Base-by-base conservation (phyloP, 2,113 vertebrate genomes). In the Elaphurus davidianus region DNA sequence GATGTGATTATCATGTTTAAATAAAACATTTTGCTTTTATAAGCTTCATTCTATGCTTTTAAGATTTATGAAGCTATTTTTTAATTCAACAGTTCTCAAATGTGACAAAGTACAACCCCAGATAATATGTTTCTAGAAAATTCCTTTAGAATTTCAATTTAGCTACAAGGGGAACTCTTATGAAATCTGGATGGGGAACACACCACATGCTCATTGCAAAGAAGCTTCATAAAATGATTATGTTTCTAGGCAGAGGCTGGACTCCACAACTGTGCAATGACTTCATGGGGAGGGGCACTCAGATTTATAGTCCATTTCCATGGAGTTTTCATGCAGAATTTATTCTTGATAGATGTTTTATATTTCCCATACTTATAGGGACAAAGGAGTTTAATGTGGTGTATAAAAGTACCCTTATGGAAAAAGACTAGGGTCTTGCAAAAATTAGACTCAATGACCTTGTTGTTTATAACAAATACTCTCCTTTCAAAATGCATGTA, bases 61-160 rank as follows among this genome's bases (percentile, higher is more conserved):
- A 88, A 6, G 0, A 36, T 12, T 43, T 94, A 36, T n/a, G 2
- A 91, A 74, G 21, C 30, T 4, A 52, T 84, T 6, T 96, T 98
- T 95, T 91, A 95, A 97, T 78, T 97, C 59, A 83, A 9, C 7
- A 87, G 8, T 43, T 94, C 54, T 96, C 23, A 94, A 95, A 57
- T 50, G 95, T 82, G 96, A 85, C 25, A 84, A 87, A 78, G 40
- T 81, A 57, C 28, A 96, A 87, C 3, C 6, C 43, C 13, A 64
- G 89, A 74, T 89, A 25, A 94, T 47, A 54, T 76, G 30, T 71
- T 95, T 96, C 87, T 93, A 81, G 64, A 89, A 96, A 96, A 89
- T 94, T 96, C 28, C 40, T 94, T 92, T 90, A 82, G 78, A 76
- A 91, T 97, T 92, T 95, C 25, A 43, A 86, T 62, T 92, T 92